phyloP scores from a whole-genome alignment of 2,888 invertebrate genomes.

The Endomychus coccineus region DNA sequence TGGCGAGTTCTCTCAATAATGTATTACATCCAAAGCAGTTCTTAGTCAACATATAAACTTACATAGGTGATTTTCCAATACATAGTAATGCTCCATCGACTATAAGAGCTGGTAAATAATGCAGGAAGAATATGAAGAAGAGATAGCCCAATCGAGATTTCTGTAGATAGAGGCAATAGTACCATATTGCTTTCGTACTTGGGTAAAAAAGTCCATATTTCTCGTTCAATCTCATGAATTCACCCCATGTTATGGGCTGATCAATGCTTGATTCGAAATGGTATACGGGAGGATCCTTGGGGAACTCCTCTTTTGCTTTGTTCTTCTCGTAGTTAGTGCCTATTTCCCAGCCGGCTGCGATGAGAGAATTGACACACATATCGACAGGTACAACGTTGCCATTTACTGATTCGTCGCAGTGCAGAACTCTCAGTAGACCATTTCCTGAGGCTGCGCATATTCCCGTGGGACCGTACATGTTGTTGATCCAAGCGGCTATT shows the following conservation, averaged over 20 bases:
- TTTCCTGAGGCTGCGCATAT: slow-evolving; percentile 65
- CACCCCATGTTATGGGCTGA: slow-evolving; percentile 75
- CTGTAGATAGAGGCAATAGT: slow-evolving; percentile 56
- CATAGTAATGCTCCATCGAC: slow-evolving; percentile 50
- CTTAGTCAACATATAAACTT: slow-evolving; percentile 5
- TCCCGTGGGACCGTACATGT: slow-evolving; percentile 82
- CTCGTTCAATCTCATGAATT: slow-evolving; percentile 53
- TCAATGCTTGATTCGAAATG: slow-evolving; percentile 81
- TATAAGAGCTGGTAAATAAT: slow-evolving; percentile 58
- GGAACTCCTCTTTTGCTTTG: neutral
- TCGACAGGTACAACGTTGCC: slow-evolving; percentile 77
- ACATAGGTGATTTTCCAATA: slow-evolving; percentile 56
- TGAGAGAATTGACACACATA: slow-evolving; percentile 72
- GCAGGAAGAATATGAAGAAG: slow-evolving; percentile 56
- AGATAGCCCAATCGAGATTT: slow-evolving; percentile 51
- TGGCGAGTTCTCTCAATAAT: too few species aligned
- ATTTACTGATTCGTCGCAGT: slow-evolving; percentile 57
- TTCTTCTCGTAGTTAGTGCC: slow-evolving; percentile 12
- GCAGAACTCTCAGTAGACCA: slow-evolving; percentile 67
- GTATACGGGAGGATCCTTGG: slow-evolving; percentile 59
- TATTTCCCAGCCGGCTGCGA: slow-evolving; percentile 69
- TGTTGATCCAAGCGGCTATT: slow-evolving; percentile 81
- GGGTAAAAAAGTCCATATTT: slow-evolving; percentile 53
- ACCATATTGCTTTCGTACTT: slow-evolving; percentile 60
- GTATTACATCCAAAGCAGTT: too few species aligned